Percentiles rank a stretch among this genome's conserved stretches.
Conservation (phyloP, 2,797 vertebrate species). For the Anableps anableps region DNA sequence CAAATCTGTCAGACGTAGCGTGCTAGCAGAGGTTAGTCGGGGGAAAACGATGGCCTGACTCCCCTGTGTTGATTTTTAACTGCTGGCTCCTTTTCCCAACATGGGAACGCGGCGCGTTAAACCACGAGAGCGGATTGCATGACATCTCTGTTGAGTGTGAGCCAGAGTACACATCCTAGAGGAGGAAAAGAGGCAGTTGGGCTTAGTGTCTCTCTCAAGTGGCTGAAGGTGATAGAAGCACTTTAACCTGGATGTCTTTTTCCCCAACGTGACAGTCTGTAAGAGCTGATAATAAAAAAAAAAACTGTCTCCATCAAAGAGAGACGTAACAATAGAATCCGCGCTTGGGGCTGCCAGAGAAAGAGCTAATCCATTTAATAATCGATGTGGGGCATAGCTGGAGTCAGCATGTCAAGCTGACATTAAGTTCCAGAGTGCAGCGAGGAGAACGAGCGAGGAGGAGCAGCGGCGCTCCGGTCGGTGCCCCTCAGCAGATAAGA, state of each 20-base stretch:
- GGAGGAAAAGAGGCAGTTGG: constrained; percentile 7
- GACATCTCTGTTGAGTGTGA: constrained; percentile 22
- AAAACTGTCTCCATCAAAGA: constrained; percentile 23
- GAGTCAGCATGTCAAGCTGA: constrained; percentile 61
- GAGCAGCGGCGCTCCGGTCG: not conserved
- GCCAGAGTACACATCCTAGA: constrained; percentile 24
- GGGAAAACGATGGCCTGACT: constrained; percentile 25
- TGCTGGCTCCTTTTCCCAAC: not conserved
- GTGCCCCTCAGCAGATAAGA: constrained; percentile 30
- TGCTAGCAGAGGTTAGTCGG: constrained; percentile 46
- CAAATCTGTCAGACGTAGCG: constrained; percentile 60
- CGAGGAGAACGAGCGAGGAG: constrained; percentile 6
- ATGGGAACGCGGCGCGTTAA: constrained; percentile 10
- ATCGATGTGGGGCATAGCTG: constrained; percentile 42
- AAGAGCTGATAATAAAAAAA: not conserved
- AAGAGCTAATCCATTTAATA: constrained; percentile 54
- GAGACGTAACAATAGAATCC: constrained; percentile 49
- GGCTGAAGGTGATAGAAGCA: constrained; percentile 28
- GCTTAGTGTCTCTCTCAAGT: constrained; percentile 35
- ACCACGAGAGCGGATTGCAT: constrained; percentile 24
- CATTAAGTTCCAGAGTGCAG: constrained; percentile 53
- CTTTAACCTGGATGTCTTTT: constrained; percentile 29
- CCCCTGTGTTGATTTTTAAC: constrained; percentile 22
- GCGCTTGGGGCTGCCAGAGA: constrained; percentile 40
- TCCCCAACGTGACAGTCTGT: constrained; percentile 6